Evolutionary conservation across 2,888 invertebrate species (phyloP).

Genomic region (Tanypteryx hageni): DNA sequence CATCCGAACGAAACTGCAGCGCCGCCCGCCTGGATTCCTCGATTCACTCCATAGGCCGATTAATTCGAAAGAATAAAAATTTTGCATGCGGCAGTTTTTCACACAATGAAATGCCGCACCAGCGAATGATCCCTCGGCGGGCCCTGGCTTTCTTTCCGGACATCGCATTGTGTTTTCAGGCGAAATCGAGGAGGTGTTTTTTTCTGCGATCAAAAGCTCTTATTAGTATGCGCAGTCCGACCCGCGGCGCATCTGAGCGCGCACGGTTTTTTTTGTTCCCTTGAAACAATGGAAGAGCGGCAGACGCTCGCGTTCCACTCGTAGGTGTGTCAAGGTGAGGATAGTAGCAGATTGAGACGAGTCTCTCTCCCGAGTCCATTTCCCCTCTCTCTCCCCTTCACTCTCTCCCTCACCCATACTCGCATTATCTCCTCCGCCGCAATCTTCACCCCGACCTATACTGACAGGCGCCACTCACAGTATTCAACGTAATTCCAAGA

Average conservation of each 20-base stretch:
- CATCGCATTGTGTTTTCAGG: not conserved
- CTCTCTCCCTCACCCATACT: too few relatives aligned
- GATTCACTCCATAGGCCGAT: not conserved
- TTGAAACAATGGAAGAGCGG: conserved; percentile 25
- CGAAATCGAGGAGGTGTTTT: not conserved
- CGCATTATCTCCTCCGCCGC: too few relatives aligned
- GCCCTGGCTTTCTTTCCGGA: not conserved
- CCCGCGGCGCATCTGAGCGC: not conserved
- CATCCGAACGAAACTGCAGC: not conserved
- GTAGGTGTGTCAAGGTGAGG: not conserved
- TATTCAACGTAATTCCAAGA: too few relatives aligned
- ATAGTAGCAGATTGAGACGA: too few relatives aligned
- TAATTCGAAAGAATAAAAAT: not conserved
- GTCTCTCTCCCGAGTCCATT: too few relatives aligned
- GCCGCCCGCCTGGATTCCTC: too few relatives aligned
- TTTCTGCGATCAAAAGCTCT: not conserved
- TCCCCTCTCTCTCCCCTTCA: too few relatives aligned
- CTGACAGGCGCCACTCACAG: too few relatives aligned
- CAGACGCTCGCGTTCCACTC: not conserved
- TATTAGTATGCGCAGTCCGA: not conserved
- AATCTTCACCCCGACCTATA: too few relatives aligned
- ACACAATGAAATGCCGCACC: not conserved
- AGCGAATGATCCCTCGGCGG: not conserved
- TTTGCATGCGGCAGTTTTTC: not conserved
- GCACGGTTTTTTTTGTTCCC: not conserved